Evolutionary conservation across 2,797 vertebrate genomes (phyloP), one percentile per base, ranked within the genome.

Genomic region (Megalops cyprinoides): DNA sequence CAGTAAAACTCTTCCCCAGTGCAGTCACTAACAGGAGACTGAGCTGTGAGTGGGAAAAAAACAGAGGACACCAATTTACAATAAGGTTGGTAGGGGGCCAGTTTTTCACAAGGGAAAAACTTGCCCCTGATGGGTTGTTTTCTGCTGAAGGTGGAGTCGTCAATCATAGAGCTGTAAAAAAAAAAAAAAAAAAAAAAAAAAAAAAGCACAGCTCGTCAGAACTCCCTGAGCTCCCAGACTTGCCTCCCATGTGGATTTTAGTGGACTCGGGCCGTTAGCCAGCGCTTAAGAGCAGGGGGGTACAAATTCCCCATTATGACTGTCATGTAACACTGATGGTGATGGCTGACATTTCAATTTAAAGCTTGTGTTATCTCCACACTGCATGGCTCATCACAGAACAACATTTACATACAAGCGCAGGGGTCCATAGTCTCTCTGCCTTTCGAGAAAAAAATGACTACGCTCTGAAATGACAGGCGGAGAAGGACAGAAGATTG

Each of bases 1-100:
- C 96, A 96, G 9, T 93, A 92, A 78, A 96, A 97, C 83, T 96
- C 95, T 81, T 93, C 91, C 67, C 84, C 88, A 1, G 84, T 87
- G 85, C 96, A 97, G 83, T 91, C 93, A 82, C 87, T 89, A 78
- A 91, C 86, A 82, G 93, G 90, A 18, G 48, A 90, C 53, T 85
- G 86, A 79, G 89, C 95, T 96, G 89, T 86, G 85, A 44, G 78
- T 25, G 5, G 37, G 37, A 23, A 34, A 82, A 46, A 25, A 28
- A 44, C 44, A 49, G 74, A 31, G 65, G 31, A 77, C 20, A 44
- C 25, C 51, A 80, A 67, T 60, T 74, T 83, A 77, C 56, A 31
- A 49, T 82, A 25, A 80, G 2, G 42, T 46, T 86, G 39, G 15
- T 3, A 25, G n/a, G 51, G 51, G 58, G 15, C 67, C n/a, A n/a